Base-by-base conservation (phyloP, 23 tunicate genomes). In the Corella eumyota region DNA sequence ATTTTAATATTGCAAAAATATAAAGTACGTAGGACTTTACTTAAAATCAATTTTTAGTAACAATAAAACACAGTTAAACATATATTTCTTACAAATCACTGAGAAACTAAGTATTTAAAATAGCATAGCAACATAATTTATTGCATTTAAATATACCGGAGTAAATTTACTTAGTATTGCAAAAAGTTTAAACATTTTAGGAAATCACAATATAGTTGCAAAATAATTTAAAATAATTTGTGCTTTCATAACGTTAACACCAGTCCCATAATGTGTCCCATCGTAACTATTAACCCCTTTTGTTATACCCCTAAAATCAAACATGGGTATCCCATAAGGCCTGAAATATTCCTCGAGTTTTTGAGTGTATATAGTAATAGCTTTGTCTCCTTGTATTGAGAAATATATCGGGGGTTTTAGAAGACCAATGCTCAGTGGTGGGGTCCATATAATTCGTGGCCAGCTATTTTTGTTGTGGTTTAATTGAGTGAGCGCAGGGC, bases 231-330 rank as follows among this genome's bases (percentile, higher is more conserved):
- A 60, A 22, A 80, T 23, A 6, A 80, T 58, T 30, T 71, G 90
- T 24, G 50, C 79, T 65, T 80, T 80, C 78, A 80, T 80, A 19
- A 80, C 37, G 31, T 80, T 80, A 0, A 80, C 90, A 11, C 79
- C 90, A 9, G 51, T 59, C 1, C 90, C 90, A 53, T 71, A 68
- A 58, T 80, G 90, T 19, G 90, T 65, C 32, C 90, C 90, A 44
- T 80, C 90, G 38, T 80, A 80, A 56, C 90, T 80, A 26, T 59
- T 30, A 13, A 72, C 75, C 0, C 49, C 34, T 28, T 60, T 56
- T 2, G 90, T 80, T 19, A 80, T 65, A 36, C 49, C 51, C n/a
- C 68, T 47, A 58, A 80, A 80, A 60, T 80, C 78, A 2, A 68
- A 45, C 9, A 25, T 28, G 33, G 74, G 74, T 15, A 67, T 34